Evolutionary conservation across 2,888 invertebrate species (phyloP).

Genomic region (Rhorus exstirpatorius): DNA sequence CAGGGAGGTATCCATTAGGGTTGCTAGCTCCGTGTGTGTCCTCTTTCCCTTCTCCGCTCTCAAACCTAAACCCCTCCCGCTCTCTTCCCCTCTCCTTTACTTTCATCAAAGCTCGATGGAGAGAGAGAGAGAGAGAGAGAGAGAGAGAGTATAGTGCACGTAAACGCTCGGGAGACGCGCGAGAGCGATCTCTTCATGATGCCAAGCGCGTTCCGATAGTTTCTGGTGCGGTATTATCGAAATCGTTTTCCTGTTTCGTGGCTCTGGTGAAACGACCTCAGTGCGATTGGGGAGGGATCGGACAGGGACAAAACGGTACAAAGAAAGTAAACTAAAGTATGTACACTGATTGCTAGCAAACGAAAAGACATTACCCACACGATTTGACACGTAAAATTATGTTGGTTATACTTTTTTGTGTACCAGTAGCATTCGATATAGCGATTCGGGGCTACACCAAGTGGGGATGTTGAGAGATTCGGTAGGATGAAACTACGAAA

Average conservation of each 20-base stretch:
- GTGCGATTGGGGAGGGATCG: neutral
- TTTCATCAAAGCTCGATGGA: constrained; percentile 26
- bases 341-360: neutral
- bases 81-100: constrained; percentile 16
- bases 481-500: neutral
- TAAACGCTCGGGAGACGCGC: constrained; percentile 8
- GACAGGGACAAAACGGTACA: neutral
- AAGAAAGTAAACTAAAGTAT: constrained; percentile 16
- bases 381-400: neutral
- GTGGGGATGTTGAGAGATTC: neutral
- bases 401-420: neutral
- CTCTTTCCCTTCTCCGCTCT: constrained; percentile 45
- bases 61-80: constrained; percentile 13
- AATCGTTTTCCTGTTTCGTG: constrained; percentile 59
- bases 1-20: constrained; percentile 60
- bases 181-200: constrained; percentile 54
- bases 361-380: neutral
- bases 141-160: neutral
- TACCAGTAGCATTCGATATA: constrained; percentile 1
- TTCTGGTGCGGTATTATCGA: constrained; percentile 59
- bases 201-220: constrained; percentile 57
- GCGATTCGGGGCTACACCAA: constrained; percentile 3
- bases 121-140: no score
- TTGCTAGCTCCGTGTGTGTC: constrained; percentile 62
- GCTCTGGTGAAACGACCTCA: constrained; percentile 40